Evolutionary conservation across 2,888 invertebrate genomes (phyloP).

Genomic region (Anthoptus insignis): DNA sequence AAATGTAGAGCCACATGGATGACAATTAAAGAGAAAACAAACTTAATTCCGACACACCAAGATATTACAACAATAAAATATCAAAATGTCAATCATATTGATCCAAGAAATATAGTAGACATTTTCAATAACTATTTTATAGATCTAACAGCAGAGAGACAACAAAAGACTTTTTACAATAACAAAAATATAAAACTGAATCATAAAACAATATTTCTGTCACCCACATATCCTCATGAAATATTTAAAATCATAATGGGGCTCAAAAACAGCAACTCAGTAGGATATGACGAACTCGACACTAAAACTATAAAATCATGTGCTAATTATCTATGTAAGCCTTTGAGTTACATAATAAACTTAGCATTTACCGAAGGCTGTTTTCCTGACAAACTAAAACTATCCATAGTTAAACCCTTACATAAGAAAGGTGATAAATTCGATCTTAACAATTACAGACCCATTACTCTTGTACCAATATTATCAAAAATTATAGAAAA

Average conservation of each 20-base stretch:
- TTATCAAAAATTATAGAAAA: constrained; percentile 33
- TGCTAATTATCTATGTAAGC: constrained; percentile 3
- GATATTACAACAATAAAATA: background rate
- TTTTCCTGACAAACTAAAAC: constrained; percentile 11
- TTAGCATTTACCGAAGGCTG: constrained; percentile 15
- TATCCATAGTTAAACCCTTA: constrained; percentile 13
- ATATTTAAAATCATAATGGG: constrained; percentile 11
- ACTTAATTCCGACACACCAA: background rate
- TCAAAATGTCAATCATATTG: background rate
- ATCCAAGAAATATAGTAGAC: background rate
- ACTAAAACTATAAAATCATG: constrained; percentile 13
- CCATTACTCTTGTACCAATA: constrained; percentile 29
- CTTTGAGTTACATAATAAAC: constrained; percentile 13
- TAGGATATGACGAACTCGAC: constrained; percentile 10
- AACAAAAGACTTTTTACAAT: background rate
- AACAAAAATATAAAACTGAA: background rate
- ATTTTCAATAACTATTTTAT: constrained; percentile 17
- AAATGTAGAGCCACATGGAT: constrained; percentile 13
- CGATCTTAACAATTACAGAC: constrained; percentile 12
- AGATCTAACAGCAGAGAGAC: background rate
- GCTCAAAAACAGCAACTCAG: constrained; percentile 18
- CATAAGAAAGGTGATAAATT: constrained; percentile 8
- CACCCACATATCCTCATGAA: background rate
- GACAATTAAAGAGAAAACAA: background rate
- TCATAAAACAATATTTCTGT: constrained; percentile 5